phyloP scores from a whole-genome alignment of 2,113 vertebrate genomes.

The Heterocephalus glaber region DNA sequence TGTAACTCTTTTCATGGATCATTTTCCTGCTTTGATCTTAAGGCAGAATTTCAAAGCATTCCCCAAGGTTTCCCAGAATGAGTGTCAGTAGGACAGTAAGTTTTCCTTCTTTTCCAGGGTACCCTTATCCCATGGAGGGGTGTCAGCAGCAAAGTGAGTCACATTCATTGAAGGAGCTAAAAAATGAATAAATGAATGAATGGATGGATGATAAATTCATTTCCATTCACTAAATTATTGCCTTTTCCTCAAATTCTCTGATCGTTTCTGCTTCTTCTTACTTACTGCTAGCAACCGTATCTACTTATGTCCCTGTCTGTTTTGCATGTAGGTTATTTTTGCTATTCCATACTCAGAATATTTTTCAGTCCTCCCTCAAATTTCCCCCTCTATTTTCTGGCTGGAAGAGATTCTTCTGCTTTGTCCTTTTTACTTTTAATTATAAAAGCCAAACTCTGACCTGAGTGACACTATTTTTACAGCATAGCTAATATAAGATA shows the following conservation, averaged over 20 bases:
- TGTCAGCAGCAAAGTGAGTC: too few species aligned
- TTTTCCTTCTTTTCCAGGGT: neutral
- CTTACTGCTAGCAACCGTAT: neutral
- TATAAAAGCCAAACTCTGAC: neutral
- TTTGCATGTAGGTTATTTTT: neutral
- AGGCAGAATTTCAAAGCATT: neutral
- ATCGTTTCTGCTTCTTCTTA: neutral
- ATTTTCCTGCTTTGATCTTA: neutral
- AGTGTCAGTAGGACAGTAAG: too few species aligned
- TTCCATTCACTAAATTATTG: neutral
- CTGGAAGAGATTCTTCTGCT: neutral
- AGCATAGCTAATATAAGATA: neutral
- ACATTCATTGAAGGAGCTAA: neutral
- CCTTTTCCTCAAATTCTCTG: neutral
- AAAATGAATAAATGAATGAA: too few species aligned
- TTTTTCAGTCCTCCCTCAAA: neutral
- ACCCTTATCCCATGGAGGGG: too few species aligned
- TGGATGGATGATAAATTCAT: neutral
- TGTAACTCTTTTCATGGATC: neutral
- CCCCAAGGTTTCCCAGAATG: neutral
- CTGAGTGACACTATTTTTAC: neutral
- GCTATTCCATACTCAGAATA: neutral
- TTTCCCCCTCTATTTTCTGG: neutral
- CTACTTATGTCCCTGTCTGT: neutral
- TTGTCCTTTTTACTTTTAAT: neutral